Evolutionary conservation across 2,113 vertebrate genomes (phyloP), one percentile per base, ranked within the genome.

Genomic region (Sciurus niger): DNA sequence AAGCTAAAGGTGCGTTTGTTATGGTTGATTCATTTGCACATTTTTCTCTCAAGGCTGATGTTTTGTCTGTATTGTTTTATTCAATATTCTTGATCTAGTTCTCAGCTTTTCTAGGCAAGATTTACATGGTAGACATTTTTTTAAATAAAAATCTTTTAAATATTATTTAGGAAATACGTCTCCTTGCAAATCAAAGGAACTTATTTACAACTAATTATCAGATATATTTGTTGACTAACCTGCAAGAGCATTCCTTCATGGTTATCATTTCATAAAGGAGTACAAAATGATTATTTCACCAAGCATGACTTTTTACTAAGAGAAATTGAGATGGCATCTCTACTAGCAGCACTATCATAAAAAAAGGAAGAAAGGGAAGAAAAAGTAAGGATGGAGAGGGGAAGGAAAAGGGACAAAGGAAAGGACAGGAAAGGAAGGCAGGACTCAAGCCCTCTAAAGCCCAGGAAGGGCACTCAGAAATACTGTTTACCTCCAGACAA

Each of bases 1-100:
- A 85, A 90, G 20, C 84, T 46, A 96, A 95, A 97, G 97, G 97
- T 97, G 46, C 95, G 12, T 8, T 51, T 86, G 4, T 63, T 65
- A 37, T 58, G 8, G 40, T 89, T 58, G 30, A 5, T n/a, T 73
- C 32, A 53, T 65, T 92, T 89, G 4, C 1, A 40, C 16, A 0
- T 58, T 92, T 92, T 95, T 80, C 37, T 77, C 28, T 88, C 53
- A 87, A 34, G 0, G 13, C 4, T 80, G 46, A 58, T 67, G 8
- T 80, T 83, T 78, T 46, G 17, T 60, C 20, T 48, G 12, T n/a
- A 10, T 48, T 72, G 3, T 65, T 93, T 94, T 84, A 82, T 68
- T 68, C 58, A 70, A 24, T 87, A 34, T 53, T 87, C 43, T 80
- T 72, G 11, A 67, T 65, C 24, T 84, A n/a, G 5, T 73, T 13